Percentiles rank a stretch among this genome's conserved stretches.
Evolutionary conservation across 2,888 invertebrate genomes (phyloP).

Genomic region (Pristionchus japonicus): DNA sequence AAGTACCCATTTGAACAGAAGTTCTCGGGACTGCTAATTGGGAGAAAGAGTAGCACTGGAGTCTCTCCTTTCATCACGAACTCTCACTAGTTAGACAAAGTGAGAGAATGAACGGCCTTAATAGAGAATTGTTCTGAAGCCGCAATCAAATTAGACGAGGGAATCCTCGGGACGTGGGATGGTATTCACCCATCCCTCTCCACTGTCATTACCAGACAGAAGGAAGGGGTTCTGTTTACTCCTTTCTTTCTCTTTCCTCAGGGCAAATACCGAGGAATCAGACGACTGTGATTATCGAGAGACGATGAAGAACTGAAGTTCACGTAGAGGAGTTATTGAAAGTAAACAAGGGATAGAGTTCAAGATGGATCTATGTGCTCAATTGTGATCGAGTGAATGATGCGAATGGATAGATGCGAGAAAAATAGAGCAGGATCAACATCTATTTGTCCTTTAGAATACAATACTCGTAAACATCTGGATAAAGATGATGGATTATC

Average conservation of each 20-base stretch:
- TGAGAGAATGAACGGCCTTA: no score
- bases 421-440: background rate
- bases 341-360: no score
- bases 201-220: constrained; percentile 33
- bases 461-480: background rate
- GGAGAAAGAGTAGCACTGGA: no score
- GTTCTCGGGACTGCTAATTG: background rate
- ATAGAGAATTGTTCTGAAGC: no score
- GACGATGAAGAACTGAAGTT: background rate
- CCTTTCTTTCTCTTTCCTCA: background rate
- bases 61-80: no score
- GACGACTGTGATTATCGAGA: background rate
- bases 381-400: no score
- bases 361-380: no score
- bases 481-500: background rate
- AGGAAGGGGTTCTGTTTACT: constrained; percentile 11
- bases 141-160: background rate
- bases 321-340: background rate
- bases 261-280: constrained; percentile 17
- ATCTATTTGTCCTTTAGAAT: background rate
- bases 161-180: background rate
- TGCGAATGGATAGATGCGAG: background rate
- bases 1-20: no score
- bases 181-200: background rate
- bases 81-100: no score